Conservation (phyloP, 2,888 invertebrate species). For the Drosophila monieri region DNA sequence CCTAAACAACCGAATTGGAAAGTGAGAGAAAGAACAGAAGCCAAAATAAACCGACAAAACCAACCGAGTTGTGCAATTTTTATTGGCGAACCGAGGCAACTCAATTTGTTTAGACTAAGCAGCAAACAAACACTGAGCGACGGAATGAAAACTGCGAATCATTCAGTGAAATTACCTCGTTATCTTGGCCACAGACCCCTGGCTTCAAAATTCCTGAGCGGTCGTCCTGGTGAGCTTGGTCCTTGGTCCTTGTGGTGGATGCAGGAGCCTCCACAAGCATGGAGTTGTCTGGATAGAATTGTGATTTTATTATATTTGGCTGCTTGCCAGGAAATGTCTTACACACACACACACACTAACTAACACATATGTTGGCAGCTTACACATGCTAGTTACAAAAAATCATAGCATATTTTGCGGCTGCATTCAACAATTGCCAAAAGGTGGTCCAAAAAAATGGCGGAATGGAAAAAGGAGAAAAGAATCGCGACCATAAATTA, state of each 20-base stretch:
- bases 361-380: slow-evolving; percentile 38
- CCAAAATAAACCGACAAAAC: slow-evolving; percentile 26
- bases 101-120: slow-evolving; percentile 51
- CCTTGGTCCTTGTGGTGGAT: slow-evolving; percentile 36
- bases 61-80: slow-evolving; percentile 47
- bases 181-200: slow-evolving; percentile 70
- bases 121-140: slow-evolving; percentile 42
- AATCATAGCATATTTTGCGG: slow-evolving; percentile 59
- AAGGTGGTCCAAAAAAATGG: slow-evolving; percentile 34
- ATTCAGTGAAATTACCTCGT: slow-evolving; percentile 81
- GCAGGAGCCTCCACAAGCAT: slow-evolving; percentile 51
- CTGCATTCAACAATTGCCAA: slow-evolving; percentile 71
- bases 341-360: slow-evolving; percentile 19
- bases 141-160: slow-evolving; percentile 68
- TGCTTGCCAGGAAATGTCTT: slow-evolving; percentile 61
- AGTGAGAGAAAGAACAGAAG: slow-evolving; percentile 15
- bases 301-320: slow-evolving; percentile 78
- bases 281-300: slow-evolving; percentile 68
- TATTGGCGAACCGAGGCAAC: slow-evolving; percentile 21
- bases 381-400: slow-evolving; percentile 61
- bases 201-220: neutral
- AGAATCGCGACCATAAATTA: slow-evolving; percentile 62
- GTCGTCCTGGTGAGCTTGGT: slow-evolving; percentile 3
- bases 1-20: slow-evolving; percentile 16
- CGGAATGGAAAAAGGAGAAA: slow-evolving; percentile 15